Evolutionary conservation across 2,888 invertebrate species (phyloP).

Genomic region (Lacanobia oleracea): DNA sequence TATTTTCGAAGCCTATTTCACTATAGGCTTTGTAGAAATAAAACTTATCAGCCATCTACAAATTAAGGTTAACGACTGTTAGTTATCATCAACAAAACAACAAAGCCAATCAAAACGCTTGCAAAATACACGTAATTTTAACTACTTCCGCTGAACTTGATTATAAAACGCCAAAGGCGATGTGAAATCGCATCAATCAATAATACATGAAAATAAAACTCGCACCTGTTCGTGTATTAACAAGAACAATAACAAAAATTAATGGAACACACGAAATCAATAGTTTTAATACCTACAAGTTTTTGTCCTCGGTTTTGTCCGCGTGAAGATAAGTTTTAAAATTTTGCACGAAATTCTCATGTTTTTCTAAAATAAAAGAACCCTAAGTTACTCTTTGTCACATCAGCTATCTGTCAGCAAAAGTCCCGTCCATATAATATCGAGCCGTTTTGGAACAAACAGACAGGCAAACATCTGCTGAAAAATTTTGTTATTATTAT

Average conservation of each 20-base stretch:
- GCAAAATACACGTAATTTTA: constrained; percentile 2
- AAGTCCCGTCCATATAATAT: too few relatives aligned
- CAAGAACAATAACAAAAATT: background rate
- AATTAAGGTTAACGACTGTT: background rate
- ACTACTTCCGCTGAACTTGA: constrained; percentile 37
- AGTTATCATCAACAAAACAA: background rate
- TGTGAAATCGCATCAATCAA: constrained; percentile 39
- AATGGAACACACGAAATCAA: background rate
- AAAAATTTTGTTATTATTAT: too few relatives aligned
- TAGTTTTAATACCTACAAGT: too few relatives aligned
- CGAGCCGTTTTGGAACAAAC: too few relatives aligned
- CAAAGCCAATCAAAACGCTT: background rate
- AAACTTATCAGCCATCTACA: background rate
- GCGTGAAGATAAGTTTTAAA: too few relatives aligned
- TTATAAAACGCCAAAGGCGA: constrained; percentile 10
- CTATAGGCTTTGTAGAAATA: background rate
- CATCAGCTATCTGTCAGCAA: too few relatives aligned
- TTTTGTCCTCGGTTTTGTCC: too few relatives aligned
- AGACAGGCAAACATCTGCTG: too few relatives aligned
- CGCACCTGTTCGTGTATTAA: background rate
- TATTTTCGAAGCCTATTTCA: background rate
- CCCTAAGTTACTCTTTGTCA: too few relatives aligned
- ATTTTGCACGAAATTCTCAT: too few relatives aligned
- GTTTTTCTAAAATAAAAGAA: too few relatives aligned
- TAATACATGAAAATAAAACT: constrained; percentile 4